phyloP scores from a whole-genome alignment of 2,888 invertebrate genomes.

The Antheraea assamensis region DNA sequence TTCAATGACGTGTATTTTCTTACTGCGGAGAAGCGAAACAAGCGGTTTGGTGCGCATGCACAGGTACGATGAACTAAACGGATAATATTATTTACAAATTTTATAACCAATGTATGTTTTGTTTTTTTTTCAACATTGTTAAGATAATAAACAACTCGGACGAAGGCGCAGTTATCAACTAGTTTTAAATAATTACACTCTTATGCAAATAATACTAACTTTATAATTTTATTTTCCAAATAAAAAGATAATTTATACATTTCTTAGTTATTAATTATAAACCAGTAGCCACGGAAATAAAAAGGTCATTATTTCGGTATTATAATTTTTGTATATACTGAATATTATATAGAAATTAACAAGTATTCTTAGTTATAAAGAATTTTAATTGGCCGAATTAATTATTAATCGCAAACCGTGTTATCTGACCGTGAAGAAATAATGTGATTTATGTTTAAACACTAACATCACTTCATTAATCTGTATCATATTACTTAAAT shows the following conservation, averaged over 20 bases:
- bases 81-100: too few species aligned
- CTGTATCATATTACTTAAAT: neutral
- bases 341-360: neutral
- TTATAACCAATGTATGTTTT: too few species aligned
- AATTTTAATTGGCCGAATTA: neutral
- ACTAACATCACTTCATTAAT: neutral
- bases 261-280: neutral
- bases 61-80: too few species aligned
- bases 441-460: neutral
- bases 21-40: too few species aligned
- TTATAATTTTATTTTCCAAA: neutral
- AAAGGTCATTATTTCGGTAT: too few species aligned
- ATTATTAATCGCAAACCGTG: neutral
- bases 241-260: neutral
- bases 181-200: neutral
- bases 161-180: too few species aligned
- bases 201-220: neutral
- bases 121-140: too few species aligned
- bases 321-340: neutral
- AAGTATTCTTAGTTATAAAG: neutral
- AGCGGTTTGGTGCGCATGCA: too few species aligned
- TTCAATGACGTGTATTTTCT: too few species aligned
- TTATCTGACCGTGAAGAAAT: neutral
- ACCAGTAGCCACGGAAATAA: neutral
- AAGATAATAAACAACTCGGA: too few species aligned